Evolutionary conservation across 2,113 vertebrate species (phyloP), one percentile per base, ranked within the genome.

Genomic region (Indicator maculatus): DNA sequence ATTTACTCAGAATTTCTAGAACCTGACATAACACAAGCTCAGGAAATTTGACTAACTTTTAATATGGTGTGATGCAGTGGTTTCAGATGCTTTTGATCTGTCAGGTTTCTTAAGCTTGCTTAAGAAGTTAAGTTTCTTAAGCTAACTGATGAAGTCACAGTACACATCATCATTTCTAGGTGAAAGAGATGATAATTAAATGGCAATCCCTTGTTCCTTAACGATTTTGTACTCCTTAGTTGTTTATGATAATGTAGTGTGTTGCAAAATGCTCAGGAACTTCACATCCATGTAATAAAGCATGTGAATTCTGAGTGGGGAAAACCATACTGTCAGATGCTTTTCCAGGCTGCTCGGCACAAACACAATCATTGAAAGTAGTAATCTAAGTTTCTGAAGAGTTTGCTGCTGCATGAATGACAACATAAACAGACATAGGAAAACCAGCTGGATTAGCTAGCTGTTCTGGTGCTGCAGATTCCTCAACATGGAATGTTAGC

Each of bases 251-350:
- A 33, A 72, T 55, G 50, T 83, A 21, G 77, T 47, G 14, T 74
- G 38, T n/a, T 6, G 33, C 16, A 39, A 16, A 91, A 33, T 17
- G 19, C 28, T 56, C 23, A 73, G 81, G 60, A 77, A 41, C 41
- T 80, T 73, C 5, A 5, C 6, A 17, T 69, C n/a, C 0, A 0
- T 39, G 55, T 89, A 76, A 59, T 2, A 4, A 28, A 23, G 27
- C 9, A 8, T 8, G 6, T 7, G 55, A 89, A 50, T 81, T 86
- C n/a, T 23, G 53, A 89, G 50, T 17, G 60, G 38, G 70, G 55
- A 52, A 45, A 61, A 28, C 16, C 2, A 16, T 3, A 5, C 12
- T 2, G 1, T n/a, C 74, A 20, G 36, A 15, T 13, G 7, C 56
- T 67, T 80, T 72, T 45, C 26, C 23, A 65, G 8, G 38, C 47